phyloP scores from a whole-genome alignment of 2,113 vertebrate genomes.

The Mellivora capensis region DNA sequence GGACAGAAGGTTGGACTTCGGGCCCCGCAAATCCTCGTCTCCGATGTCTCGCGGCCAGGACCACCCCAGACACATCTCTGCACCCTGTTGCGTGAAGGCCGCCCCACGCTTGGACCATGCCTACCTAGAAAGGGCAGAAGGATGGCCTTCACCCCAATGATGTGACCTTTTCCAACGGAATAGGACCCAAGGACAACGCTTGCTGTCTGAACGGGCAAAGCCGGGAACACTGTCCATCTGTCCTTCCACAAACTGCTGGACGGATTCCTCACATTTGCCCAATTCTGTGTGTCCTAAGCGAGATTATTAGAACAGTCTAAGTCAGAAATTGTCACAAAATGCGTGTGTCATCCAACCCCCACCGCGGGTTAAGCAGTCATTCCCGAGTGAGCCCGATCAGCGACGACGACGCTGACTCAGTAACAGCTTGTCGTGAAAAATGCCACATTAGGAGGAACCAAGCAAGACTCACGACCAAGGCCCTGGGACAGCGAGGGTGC shows the following conservation, averaged over 20 bases:
- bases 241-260: not conserved
- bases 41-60: not conserved
- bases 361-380: not conserved
- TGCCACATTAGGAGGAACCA: not conserved
- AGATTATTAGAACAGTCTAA: not conserved
- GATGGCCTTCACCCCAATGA: not conserved
- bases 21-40: not conserved
- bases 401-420: not conserved
- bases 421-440: not conserved
- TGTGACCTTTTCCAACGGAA: not conserved
- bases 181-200: too few relatives aligned
- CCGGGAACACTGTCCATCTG: not conserved
- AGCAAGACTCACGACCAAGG: not conserved
- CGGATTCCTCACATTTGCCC: not conserved
- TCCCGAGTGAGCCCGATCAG: too few relatives aligned
- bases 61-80: not conserved
- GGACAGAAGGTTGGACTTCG: accelerated
- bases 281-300: not conserved
- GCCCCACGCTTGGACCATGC: accelerated
- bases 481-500: not conserved
- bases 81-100: not conserved
- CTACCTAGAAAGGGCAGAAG: not conserved
- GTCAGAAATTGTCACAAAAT: not conserved
- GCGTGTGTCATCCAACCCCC: not conserved
- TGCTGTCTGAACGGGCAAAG: not conserved